phyloP scores from a whole-genome alignment of 2,888 invertebrate genomes.

The Cheilosia pagana region DNA sequence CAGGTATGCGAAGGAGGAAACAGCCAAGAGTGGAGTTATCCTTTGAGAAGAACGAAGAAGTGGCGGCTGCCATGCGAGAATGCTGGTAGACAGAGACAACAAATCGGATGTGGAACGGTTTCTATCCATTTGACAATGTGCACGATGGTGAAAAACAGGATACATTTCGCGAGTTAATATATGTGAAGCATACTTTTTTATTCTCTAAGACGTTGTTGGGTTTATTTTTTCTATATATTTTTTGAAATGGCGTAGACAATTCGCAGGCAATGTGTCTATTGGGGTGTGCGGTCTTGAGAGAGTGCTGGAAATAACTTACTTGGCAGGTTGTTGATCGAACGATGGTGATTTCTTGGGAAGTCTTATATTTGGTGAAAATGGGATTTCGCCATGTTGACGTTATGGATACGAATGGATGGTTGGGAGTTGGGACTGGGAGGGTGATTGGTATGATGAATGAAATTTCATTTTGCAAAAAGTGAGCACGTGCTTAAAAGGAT shows the following conservation, averaged over 20 bases:
- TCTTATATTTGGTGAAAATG: not conserved
- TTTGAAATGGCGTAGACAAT: constrained; percentile 7
- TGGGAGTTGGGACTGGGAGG: too few species aligned
- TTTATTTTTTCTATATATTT: not conserved
- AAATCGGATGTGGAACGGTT: constrained; percentile 63
- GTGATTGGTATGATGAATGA: not conserved
- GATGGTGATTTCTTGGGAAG: not conserved
- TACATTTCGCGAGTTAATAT: constrained; percentile 50
- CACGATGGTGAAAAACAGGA: constrained; percentile 51
- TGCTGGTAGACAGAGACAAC: constrained; percentile 7
- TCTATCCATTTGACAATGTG: constrained; percentile 71
- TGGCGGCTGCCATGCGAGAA: not conserved
- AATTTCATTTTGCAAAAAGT: not conserved
- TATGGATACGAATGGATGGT: not conserved
- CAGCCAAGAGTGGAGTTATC: constrained; percentile 37
- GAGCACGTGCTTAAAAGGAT: too few species aligned
- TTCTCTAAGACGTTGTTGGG: constrained; percentile 6
- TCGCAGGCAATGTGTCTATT: not conserved
- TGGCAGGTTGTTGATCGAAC: constrained; percentile 21
- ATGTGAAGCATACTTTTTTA: constrained; percentile 21
- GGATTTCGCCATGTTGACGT: not conserved
- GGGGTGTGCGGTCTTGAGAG: constrained; percentile 1
- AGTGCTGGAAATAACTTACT: constrained; percentile 1
- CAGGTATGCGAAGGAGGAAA: constrained; percentile 3
- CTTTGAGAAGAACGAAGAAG: constrained; percentile 21